A percentile compares a stretch with the other conserved stretches of the same genome.
Evolutionary conservation across 2,888 invertebrate species (phyloP).

Genomic region (Margaritifera margaritifera): DNA sequence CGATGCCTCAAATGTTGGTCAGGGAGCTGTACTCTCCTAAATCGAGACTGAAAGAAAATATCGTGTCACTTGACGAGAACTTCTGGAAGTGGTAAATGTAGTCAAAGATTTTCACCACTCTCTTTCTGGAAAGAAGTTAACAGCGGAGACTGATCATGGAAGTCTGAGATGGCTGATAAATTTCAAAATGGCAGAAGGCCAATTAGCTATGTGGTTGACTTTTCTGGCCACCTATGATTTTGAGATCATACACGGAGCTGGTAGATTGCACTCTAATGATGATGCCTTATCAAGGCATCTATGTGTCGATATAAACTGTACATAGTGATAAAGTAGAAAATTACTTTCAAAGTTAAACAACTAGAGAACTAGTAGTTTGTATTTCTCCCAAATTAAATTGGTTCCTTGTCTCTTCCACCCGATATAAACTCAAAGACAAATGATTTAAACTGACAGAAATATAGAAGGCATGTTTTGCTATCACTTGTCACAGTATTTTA

Average conservation of each 20-base stretch:
- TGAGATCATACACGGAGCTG: constrained; percentile 17
- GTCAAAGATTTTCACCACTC: constrained; percentile 16
- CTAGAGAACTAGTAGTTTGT: background rate
- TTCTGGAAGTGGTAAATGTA: constrained; percentile 8
- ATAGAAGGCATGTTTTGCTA: no score
- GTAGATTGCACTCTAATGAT: constrained; percentile 13
- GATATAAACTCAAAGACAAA: no score
- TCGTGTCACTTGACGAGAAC: constrained; percentile 14
- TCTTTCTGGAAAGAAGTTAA: background rate
- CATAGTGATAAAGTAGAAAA: constrained; percentile 6
- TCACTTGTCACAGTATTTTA: no score
- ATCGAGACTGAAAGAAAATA: constrained; percentile 13
- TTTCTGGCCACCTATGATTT: constrained; percentile 18
- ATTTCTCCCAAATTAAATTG: no score
- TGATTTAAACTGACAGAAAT: no score
- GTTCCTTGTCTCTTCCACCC: no score
- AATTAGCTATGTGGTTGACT: constrained; percentile 5
- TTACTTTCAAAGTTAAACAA: background rate
- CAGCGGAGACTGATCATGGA: no score
- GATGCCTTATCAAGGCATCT: constrained; percentile 18
- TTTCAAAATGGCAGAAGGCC: no score
- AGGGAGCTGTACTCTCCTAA: constrained; percentile 27
- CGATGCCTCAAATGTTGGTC: constrained; percentile 17
- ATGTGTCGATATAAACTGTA: constrained; percentile 11
- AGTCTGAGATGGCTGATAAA: no score